Conservation (phyloP, 2,113 vertebrate species). For the Megaptera novaeangliae region DNA sequence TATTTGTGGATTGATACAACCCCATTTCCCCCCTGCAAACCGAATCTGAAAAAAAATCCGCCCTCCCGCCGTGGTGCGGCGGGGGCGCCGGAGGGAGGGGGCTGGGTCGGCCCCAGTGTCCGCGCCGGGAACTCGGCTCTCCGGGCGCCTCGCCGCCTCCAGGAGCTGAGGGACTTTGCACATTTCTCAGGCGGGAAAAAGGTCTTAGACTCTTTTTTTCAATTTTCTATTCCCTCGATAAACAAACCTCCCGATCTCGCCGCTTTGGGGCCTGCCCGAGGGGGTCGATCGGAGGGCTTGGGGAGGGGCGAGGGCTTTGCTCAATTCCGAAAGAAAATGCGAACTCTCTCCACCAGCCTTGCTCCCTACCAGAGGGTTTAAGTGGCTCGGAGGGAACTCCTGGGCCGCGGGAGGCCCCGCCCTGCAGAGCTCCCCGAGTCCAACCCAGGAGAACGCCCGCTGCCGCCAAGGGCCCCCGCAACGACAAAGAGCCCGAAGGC, state of each 20-base stretch:
- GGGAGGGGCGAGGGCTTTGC: neutral
- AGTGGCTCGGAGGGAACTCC: neutral
- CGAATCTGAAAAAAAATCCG: conserved; percentile 37
- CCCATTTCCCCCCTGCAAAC: conserved; percentile 65
- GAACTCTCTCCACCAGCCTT: neutral
- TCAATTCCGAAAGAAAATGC: neutral
- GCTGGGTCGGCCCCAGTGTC: neutral
- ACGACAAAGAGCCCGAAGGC: neutral
- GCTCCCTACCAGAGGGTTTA: neutral
- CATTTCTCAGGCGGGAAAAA: conserved; percentile 33
- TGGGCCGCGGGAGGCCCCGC: neutral
- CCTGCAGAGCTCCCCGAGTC: neutral
- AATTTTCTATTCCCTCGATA: conserved; percentile 48
- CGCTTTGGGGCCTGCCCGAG: conserved; percentile 2
- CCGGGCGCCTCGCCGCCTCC: neutral
- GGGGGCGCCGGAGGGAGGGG: neutral
- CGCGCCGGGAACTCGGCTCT: neutral
- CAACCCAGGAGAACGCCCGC: neutral
- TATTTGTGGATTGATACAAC: conserved; percentile 76
- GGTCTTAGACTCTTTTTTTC: neutral
- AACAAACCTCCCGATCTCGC: conserved; percentile 29
- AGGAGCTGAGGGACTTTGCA: conserved; percentile 2
- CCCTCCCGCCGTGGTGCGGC: neutral
- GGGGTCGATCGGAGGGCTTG: neutral
- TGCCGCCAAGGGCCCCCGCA: neutral